Evolutionary conservation across 2,888 invertebrate species (phyloP).

Genomic region (Heliconius sara): DNA sequence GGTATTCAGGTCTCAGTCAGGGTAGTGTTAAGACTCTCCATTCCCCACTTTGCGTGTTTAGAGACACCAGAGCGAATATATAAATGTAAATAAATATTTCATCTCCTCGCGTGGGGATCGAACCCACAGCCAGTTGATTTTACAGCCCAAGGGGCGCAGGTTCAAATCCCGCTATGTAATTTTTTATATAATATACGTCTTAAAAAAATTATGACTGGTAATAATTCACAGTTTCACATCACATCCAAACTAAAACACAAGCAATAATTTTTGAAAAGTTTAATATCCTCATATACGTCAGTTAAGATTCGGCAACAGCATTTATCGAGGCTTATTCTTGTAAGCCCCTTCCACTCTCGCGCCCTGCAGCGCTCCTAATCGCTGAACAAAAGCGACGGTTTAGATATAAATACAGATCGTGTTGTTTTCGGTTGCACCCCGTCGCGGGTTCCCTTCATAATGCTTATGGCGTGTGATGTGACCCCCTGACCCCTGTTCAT

Average conservation of each 20-base stretch:
- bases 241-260: not conserved
- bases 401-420: slow-evolving; percentile 82
- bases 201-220: not conserved
- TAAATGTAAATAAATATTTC: too few relatives aligned
- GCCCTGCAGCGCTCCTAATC: slow-evolving; percentile 70
- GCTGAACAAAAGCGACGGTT: slow-evolving; percentile 78
- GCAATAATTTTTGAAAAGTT: slow-evolving; percentile 34
- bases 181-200: too few relatives aligned
- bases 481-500: slow-evolving; percentile 35
- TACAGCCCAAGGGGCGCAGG: too few relatives aligned
- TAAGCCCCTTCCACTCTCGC: slow-evolving; percentile 65
- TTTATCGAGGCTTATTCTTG: slow-evolving; percentile 53
- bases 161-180: too few relatives aligned
- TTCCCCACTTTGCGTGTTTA: too few relatives aligned
- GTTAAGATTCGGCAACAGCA: slow-evolving; percentile 47
- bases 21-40: too few relatives aligned
- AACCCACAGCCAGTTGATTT: too few relatives aligned
- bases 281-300: slow-evolving; percentile 40
- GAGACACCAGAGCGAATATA: too few relatives aligned
- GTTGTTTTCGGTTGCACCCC: slow-evolving; percentile 79
- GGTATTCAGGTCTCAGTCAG: too few relatives aligned
- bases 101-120: too few relatives aligned
- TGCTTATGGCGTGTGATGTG: slow-evolving; percentile 38
- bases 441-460: slow-evolving; percentile 53
- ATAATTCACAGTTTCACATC: not conserved